Conservation (phyloP, 2,113 vertebrate genomes). For the Rynchops niger region DNA sequence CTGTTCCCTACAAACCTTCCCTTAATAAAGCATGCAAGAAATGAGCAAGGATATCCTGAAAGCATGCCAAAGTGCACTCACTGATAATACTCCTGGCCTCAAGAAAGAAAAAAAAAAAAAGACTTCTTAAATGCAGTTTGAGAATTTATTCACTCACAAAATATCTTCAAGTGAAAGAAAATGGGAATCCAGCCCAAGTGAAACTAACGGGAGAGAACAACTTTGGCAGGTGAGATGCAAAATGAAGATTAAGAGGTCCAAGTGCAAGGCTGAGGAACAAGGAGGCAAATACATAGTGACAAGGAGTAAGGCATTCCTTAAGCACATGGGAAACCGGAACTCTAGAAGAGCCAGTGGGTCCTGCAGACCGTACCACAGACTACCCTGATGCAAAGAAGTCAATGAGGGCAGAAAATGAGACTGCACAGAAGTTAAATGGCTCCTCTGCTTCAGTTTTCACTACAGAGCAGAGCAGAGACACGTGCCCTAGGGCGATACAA, state of each 20-base stretch:
- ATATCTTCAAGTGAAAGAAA: background rate
- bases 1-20: background rate
- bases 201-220: slow-evolving; percentile 42
- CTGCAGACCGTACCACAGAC: background rate
- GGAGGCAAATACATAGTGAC: slow-evolving; percentile 17
- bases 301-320: slow-evolving; percentile 31
- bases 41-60: background rate
- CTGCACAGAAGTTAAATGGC: background rate
- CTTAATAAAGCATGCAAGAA: background rate
- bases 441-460: background rate
- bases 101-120: background rate
- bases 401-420: background rate
- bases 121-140: background rate
- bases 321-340: background rate
- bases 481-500: background rate
- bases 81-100: background rate
- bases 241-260: slow-evolving; percentile 32
- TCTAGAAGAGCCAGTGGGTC: background rate
- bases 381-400: background rate
- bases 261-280: slow-evolving; percentile 13
- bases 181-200: slow-evolving; percentile 7
- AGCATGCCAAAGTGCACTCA: background rate
- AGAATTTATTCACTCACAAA: background rate
- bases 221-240: slow-evolving; percentile 45
- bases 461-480: background rate